These are phyloP conservation scores for Zaprionus lineosus DNA, from an alignment of 2,888 invertebrate species.

Conservation along the genomic window DNA sequence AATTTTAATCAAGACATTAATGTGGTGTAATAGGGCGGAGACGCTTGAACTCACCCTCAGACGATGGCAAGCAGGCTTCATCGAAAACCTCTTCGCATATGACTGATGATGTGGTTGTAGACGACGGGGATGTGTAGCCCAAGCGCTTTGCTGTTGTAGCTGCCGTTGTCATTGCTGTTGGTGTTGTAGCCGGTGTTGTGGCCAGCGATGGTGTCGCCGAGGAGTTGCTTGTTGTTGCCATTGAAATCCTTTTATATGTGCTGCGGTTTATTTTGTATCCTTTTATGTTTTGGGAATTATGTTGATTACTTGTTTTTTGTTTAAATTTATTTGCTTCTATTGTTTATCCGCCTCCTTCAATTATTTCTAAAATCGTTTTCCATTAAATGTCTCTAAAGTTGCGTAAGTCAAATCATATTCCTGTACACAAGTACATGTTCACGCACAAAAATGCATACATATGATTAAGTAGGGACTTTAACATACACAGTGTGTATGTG, in stretches of 20 bases:
- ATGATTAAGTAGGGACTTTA: neutral
- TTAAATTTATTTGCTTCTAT: neutral
- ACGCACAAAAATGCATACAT: neutral
- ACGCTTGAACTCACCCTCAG: conserved; percentile 91
- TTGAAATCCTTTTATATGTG: neutral
- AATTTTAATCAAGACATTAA: too few relatives aligned
- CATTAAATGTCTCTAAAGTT: conserved; percentile 50
- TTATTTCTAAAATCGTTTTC: conserved; percentile 1
- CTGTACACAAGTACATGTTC: neutral
- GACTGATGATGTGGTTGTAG: conserved; percentile 82
- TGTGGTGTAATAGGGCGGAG: too few relatives aligned
- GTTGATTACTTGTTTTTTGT: neutral
- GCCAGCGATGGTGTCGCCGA: conserved; percentile 59
- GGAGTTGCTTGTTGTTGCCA: conserved; percentile 43
- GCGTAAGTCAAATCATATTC: conserved; percentile 31
- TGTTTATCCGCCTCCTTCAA: neutral
- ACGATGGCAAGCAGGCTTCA: conserved; percentile 91
- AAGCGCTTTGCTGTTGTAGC: conserved; percentile 56
- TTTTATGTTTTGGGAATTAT: neutral
- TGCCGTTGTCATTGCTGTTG: conserved; percentile 48
- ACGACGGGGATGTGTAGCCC: conserved; percentile 72
- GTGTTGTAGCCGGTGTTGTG: conserved; percentile 56
- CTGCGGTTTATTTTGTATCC: neutral
- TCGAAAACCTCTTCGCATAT: conserved; percentile 93
- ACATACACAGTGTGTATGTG: neutral